Evolutionary conservation across 1,140 invertebrate species (phyloP).

Genomic region (Drosophila santomea): DNA sequence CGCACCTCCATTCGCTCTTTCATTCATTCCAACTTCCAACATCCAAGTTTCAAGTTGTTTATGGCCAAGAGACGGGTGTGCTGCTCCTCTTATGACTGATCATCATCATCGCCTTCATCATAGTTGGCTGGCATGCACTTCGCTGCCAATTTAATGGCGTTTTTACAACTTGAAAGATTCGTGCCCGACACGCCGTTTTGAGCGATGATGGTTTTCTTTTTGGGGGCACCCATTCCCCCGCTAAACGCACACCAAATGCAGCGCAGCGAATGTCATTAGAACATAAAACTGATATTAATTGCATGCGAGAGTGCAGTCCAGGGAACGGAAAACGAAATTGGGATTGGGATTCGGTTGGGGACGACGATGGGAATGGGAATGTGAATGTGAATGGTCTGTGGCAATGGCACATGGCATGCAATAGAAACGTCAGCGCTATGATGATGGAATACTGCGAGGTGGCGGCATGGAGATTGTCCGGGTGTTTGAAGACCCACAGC

Average conservation of each 20-base stretch:
- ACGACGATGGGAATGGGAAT: background rate
- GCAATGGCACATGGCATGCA: slow-evolving; percentile 37
- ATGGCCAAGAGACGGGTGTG: slow-evolving; percentile 30
- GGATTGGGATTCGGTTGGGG: background rate
- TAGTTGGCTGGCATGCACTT: slow-evolving; percentile 68
- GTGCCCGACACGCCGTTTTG: slow-evolving; percentile 80
- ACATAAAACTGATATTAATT: slow-evolving; percentile 84
- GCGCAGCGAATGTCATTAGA: slow-evolving; percentile 83
- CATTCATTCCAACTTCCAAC: background rate
- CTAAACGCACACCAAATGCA: slow-evolving; percentile 79
- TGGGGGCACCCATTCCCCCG: slow-evolving; percentile 16
- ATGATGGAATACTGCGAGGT: slow-evolving; percentile 56
- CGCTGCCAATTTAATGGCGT: slow-evolving; percentile 83
- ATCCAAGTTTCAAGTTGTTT: slow-evolving; percentile 37
- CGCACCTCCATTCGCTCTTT: slow-evolving; percentile 29
- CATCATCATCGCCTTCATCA: slow-evolving; percentile 35
- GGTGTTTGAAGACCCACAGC: background rate
- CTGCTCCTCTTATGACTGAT: slow-evolving; percentile 24
- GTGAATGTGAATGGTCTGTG: slow-evolving; percentile 3
- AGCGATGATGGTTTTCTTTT: slow-evolving; percentile 63
- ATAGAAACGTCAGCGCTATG: slow-evolving; percentile 77
- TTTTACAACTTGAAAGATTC: slow-evolving; percentile 84
- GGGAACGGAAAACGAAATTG: slow-evolving; percentile 4
- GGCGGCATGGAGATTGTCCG: background rate
- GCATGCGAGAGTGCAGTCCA: slow-evolving; percentile 70